Evolutionary conservation across 2,888 invertebrate genomes (phyloP).

Genomic region (Lasioglossum figueresi): DNA sequence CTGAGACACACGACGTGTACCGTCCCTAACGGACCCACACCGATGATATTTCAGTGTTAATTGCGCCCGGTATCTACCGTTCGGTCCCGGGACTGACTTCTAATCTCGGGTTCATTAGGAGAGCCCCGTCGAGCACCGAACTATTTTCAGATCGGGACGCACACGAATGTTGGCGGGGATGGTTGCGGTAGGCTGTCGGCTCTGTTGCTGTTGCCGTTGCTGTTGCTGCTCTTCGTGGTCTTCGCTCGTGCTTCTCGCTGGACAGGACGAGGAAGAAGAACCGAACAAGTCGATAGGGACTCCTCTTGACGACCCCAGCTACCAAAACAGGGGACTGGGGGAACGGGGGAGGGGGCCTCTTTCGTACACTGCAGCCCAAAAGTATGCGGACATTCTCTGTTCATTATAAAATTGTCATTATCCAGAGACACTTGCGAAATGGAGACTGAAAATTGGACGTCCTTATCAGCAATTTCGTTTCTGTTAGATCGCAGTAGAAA

Average conservation of each 20-base stretch:
- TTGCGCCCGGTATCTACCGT: slow-evolving; percentile 80
- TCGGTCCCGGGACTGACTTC: slow-evolving; percentile 74
- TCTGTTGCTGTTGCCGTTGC: background rate
- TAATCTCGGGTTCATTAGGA: slow-evolving; percentile 82
- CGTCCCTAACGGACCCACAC: slow-evolving; percentile 74
- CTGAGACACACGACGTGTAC: slow-evolving; percentile 65
- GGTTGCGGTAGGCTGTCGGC: background rate
- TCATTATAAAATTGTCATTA: background rate
- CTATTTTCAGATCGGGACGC: slow-evolving; percentile 74
- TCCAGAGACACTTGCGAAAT: background rate
- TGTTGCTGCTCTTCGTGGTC: slow-evolving; percentile 8
- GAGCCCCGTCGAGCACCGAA: slow-evolving; percentile 70
- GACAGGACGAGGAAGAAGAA: slow-evolving; percentile 30
- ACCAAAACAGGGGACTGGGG: slow-evolving; percentile 19
- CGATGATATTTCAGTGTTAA: slow-evolving; percentile 82
- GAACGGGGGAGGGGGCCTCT: background rate
- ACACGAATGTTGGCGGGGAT: slow-evolving; percentile 47
- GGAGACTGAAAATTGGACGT: background rate
- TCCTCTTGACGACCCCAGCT: slow-evolving; percentile 16
- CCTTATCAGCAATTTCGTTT: background rate
- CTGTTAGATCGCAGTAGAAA: background rate
- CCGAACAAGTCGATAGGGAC: slow-evolving; percentile 42
- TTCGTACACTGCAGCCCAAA: background rate
- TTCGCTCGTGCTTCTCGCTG: slow-evolving; percentile 15
- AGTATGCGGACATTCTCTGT: background rate